Evolutionary conservation across 2,797 vertebrate genomes (phyloP).

Genomic region (Furcifer pardalis): DNA sequence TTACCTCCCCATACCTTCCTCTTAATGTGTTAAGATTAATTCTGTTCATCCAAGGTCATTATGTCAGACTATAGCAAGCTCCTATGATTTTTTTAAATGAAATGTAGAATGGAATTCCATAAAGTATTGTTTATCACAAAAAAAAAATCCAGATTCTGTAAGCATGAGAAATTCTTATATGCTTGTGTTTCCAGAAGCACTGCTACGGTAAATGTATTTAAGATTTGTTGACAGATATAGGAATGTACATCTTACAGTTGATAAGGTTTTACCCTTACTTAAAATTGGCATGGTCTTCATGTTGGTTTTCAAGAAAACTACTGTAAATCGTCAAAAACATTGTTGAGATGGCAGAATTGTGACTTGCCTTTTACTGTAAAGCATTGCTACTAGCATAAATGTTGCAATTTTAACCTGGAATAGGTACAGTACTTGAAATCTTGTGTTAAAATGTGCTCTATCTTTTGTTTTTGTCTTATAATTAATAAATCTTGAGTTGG

Average conservation of each 20-base stretch:
- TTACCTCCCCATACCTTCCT: not conserved
- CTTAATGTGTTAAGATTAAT: too few relatives aligned
- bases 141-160: not conserved
- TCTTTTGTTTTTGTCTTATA: not conserved
- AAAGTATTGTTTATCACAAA: not conserved
- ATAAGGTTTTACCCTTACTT: not conserved
- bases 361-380: not conserved
- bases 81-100: not conserved
- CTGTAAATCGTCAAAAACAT: not conserved
- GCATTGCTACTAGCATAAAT: not conserved
- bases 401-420: not conserved
- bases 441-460: not conserved
- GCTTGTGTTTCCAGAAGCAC: too few relatives aligned
- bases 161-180: not conserved
- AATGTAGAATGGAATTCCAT: not conserved
- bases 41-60: not conserved
- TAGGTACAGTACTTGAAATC: not conserved
- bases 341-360: not conserved
- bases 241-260: not conserved
- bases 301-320: not conserved
- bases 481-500: conserved; percentile 6
- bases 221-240: not conserved
- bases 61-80: not conserved
- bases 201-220: too few relatives aligned
- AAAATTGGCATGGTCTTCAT: not conserved